Evolutionary conservation across 1,140 invertebrate species (phyloP).

Genomic region (Ylistrum balloti): DNA sequence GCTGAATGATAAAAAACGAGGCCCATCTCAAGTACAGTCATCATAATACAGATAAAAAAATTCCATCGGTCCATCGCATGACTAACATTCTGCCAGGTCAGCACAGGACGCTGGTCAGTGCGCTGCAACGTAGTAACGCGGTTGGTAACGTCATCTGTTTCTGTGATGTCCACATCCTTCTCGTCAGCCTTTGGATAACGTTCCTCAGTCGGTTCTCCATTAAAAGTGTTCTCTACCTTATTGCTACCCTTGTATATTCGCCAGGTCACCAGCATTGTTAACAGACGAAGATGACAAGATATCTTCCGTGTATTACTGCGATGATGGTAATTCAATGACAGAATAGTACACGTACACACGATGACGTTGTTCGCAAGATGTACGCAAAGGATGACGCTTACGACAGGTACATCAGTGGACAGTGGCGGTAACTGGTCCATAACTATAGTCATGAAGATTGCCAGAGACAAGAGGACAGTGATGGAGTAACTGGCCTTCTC

Average conservation of each 20-base stretch:
- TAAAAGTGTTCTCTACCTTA: not conserved
- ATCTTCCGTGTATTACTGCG: not conserved
- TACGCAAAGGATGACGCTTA: not conserved
- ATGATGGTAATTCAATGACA: constrained; percentile 17
- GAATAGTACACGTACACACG: constrained; percentile 19
- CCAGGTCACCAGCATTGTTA: not conserved
- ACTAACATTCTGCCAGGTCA: constrained; percentile 6
- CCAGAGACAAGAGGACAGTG: constrained; percentile 46
- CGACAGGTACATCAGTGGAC: not conserved
- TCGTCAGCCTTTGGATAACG: not conserved
- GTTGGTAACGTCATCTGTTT: not conserved
- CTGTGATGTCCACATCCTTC: not conserved
- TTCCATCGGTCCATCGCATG: not conserved
- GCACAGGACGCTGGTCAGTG: not conserved
- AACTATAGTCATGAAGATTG: constrained; percentile 43
- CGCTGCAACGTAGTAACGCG: not conserved
- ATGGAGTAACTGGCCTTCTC: constrained; percentile 47
- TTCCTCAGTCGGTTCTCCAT: not conserved
- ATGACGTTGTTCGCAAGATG: not conserved
- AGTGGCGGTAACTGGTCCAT: constrained; percentile 43
- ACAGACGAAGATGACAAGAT: not conserved
- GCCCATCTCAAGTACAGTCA: not conserved
- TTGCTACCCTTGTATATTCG: not conserved
- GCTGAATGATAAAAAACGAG: not conserved
- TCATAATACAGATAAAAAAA: not conserved